Percentiles rank a stretch among this genome's conserved stretches.
phyloP scores from a whole-genome alignment of 2,113 vertebrate genomes.

The Paedocypris sp. region DNA sequence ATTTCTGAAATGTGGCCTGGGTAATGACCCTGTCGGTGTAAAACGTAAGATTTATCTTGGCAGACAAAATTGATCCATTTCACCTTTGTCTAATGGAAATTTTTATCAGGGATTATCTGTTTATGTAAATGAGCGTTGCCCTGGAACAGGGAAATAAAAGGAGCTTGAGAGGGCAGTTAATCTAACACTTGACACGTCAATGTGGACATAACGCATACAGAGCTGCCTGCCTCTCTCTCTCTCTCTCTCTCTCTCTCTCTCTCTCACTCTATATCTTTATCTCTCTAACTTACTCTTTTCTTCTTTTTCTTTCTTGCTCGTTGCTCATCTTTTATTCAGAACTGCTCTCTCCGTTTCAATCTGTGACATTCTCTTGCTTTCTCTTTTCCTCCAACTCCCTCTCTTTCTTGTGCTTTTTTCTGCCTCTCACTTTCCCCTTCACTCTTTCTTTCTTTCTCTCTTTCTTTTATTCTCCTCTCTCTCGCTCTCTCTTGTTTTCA shows the following conservation, averaged over 20 bases:
- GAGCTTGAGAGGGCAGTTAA: constrained; percentile 82
- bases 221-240: constrained; percentile 37
- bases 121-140: constrained; percentile 98
- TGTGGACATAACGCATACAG: constrained; percentile 62
- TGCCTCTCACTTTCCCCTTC: no score
- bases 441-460: no score
- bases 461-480: no score
- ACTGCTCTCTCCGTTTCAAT: no score
- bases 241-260: constrained; percentile 26
- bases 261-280: no score
- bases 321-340: no score
- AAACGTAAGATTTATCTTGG: constrained; percentile 99
- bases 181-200: constrained; percentile 80
- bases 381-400: no score
- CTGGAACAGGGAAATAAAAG: constrained; percentile 68
- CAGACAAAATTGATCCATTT: constrained; percentile 99
- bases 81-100: constrained; percentile 99
- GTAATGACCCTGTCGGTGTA: constrained; percentile 98
- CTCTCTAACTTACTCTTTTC: no score
- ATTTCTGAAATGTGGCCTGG: constrained; percentile 95
- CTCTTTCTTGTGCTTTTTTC: no score
- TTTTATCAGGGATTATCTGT: constrained; percentile 99
- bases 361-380: no score
- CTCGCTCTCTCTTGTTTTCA: no score
- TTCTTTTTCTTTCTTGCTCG: no score